Conservation (phyloP, 2,113 vertebrate genomes). For the Nycticebus coucang region DNA sequence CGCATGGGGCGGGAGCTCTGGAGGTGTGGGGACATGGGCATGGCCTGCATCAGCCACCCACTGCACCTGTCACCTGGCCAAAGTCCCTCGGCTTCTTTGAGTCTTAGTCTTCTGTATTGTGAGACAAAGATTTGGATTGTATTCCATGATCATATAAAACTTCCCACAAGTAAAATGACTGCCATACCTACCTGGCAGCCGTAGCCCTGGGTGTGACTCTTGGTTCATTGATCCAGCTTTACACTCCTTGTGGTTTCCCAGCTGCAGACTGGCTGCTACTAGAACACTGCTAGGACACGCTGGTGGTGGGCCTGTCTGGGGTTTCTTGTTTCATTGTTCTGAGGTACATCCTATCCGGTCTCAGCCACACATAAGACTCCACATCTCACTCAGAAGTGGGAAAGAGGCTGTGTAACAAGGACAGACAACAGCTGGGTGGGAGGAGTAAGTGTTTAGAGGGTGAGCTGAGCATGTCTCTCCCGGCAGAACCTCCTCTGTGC, state of each 20-base stretch:
- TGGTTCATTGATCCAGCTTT: neutral
- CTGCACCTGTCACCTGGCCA: too few species aligned
- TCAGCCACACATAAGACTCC: too few species aligned
- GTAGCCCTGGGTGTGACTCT: accelerated
- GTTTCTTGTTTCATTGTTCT: neutral
- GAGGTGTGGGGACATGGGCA: accelerated
- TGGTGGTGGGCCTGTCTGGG: accelerated
- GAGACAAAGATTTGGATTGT: neutral
- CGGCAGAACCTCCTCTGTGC: accelerated
- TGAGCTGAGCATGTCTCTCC: accelerated
- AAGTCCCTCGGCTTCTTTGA: neutral
- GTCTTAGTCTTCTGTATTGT: neutral
- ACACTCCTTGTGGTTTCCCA: neutral
- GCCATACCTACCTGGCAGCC: neutral
- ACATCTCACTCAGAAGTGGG: too few species aligned
- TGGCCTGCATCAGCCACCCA: accelerated
- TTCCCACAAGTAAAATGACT: neutral
- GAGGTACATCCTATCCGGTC: neutral
- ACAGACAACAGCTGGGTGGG: accelerated
- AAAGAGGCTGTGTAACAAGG: neutral
- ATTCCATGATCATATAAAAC: neutral
- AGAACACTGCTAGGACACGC: accelerated
- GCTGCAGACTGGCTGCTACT: too few species aligned
- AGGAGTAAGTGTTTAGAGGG: too few species aligned
- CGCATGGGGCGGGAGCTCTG: neutral